Evolutionary conservation across 2,888 invertebrate species (phyloP).

Genomic region (Malthinus flaveolus): DNA sequence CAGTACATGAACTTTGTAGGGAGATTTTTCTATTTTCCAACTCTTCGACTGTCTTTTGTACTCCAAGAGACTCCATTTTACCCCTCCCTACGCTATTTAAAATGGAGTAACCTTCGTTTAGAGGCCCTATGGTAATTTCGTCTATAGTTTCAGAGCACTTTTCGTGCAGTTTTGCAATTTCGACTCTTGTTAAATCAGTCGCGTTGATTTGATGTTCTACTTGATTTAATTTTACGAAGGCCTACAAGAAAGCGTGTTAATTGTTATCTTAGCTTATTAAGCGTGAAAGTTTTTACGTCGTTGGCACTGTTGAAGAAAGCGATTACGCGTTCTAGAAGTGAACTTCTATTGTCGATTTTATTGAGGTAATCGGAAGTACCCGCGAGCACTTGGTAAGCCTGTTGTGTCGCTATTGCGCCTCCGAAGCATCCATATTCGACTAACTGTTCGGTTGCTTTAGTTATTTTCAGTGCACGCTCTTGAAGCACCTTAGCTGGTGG

Average conservation of each 20-base stretch:
- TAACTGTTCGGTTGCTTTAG: conserved; percentile 77
- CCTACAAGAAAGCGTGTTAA: conserved; percentile 54
- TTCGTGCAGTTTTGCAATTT: conserved; percentile 68
- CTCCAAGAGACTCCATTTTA: conserved; percentile 67
- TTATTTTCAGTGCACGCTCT: conserved; percentile 74
- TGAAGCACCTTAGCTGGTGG: conserved; percentile 73
- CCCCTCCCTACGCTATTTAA: conserved; percentile 68
- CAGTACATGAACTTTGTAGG: conserved; percentile 65
- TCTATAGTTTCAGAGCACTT: conserved; percentile 68
- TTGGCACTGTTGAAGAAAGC: conserved; percentile 72
- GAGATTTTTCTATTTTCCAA: conserved; percentile 74
- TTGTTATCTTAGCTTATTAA: background rate
- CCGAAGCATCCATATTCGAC: conserved; percentile 71
- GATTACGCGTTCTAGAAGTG: conserved; percentile 67
- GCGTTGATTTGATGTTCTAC: conserved; percentile 73
- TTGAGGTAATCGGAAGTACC: conserved; percentile 71
- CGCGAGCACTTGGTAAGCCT: conserved; percentile 68
- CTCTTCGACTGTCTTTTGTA: conserved; percentile 68
- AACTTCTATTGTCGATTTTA: conserved; percentile 70
- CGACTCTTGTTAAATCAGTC: conserved; percentile 67
- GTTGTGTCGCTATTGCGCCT: conserved; percentile 67
- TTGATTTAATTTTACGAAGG: conserved; percentile 72
- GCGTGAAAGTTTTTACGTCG: conserved; percentile 56
- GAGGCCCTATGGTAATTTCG: conserved; percentile 67
- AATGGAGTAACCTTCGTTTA: conserved; percentile 63